Evolutionary conservation across 2,113 vertebrate genomes (phyloP).

Genomic region (Piprites chloris): DNA sequence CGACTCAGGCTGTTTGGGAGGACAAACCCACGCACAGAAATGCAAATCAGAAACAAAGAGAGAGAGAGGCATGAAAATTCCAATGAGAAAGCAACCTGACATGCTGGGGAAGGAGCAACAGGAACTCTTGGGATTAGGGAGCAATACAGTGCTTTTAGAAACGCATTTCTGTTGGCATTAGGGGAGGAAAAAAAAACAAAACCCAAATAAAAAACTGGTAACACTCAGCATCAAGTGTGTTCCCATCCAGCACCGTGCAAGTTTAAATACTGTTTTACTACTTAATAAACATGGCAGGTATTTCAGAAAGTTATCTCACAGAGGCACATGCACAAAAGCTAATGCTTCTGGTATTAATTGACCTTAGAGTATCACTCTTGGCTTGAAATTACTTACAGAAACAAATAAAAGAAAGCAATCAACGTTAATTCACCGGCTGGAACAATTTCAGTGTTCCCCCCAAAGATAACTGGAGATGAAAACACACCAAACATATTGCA

Average conservation of each 20-base stretch:
- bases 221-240: not conserved
- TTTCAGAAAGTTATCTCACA: not conserved
- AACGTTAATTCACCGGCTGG: not conserved
- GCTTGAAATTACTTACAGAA: not conserved
- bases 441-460: fast-evolving
- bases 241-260: not conserved
- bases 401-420: not conserved
- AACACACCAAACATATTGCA: not conserved
- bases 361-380: not conserved
- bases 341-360: not conserved
- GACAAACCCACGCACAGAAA: not conserved
- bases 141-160: not conserved
- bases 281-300: not conserved
- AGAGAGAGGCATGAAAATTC: not conserved
- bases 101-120: not conserved
- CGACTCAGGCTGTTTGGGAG: not conserved
- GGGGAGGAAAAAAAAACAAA: fast-evolving
- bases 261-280: not conserved
- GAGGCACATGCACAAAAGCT: not conserved
- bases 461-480: not conserved
- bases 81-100: not conserved
- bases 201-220: not conserved
- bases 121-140: not conserved
- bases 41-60: not conserved
- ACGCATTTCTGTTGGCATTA: not conserved